Evolutionary conservation across 2,888 invertebrate species (phyloP), one percentile per base, ranked within the genome.

Genomic region (Herminia tarsipennalis): DNA sequence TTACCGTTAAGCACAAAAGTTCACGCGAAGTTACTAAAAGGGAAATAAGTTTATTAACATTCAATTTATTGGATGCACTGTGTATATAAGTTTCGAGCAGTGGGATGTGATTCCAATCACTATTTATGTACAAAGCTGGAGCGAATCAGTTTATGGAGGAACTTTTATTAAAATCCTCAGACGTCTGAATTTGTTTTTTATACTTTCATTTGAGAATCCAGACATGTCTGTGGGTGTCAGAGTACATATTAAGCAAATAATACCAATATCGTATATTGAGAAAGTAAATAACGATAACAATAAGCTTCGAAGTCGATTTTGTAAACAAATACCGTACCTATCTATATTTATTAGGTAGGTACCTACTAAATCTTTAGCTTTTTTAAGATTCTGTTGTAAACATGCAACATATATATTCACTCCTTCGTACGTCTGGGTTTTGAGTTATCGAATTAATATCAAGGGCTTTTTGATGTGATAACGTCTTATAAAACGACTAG

Each of bases 221-320:
- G 41, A 24, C 27, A 27, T 32, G 38, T 49, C n/a, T 35, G 17
- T 21, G 12, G 5, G 8, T 25, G 29, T 12, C 13, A 21, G 8
- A 30, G 13, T 41, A 12, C 21, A 30, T 36, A 44, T 47, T 42
- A 21, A 16, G 12, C 10, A 22, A 17, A 38, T 39, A 29, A 24
- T 43, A 52, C 45, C 22, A 52, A 40, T 43, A 51, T 14, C 27
- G 43, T 40, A 29, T n/a, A n/a, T n/a, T n/a, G n/a, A n/a, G n/a
- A n/a, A n/a, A n/a, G n/a, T n/a, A n/a, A n/a, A n/a, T n/a, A n/a
- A n/a, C n/a, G n/a, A n/a, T n/a, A n/a, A n/a, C n/a, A n/a, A n/a
- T n/a, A n/a, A n/a, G n/a, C n/a, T n/a, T n/a, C n/a, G n/a, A n/a
- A n/a, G n/a, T n/a, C n/a, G n/a, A n/a, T n/a, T n/a, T n/a, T n/a